These are phyloP conservation scores for Montifringilla adamsi DNA, from an alignment of 2,113 vertebrate genomes.

Conservation along the genomic window DNA sequence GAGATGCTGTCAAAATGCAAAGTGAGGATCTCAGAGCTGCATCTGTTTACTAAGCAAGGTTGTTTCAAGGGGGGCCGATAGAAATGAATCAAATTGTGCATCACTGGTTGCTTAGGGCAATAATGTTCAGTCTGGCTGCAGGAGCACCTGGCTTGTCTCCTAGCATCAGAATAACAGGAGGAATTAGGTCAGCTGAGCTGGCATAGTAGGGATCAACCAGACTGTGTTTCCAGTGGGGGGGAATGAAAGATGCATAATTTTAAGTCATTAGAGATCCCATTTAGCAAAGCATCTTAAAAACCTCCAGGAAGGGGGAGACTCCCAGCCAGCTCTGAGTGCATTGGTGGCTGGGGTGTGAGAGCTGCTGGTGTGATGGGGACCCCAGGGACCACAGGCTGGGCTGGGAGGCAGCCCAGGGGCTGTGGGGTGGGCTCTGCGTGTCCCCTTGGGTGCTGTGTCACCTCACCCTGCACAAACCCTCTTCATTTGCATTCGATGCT, in stretches of 20 bases:
- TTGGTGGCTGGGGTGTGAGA: background rate
- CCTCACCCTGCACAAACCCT: fast-evolving
- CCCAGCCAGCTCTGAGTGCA: fast-evolving
- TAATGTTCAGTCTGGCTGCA: conserved; percentile 15
- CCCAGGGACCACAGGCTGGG: fast-evolving
- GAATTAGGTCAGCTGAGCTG: conserved; percentile 66
- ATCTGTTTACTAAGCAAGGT: background rate
- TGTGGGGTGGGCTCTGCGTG: background rate
- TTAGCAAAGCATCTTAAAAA: background rate
- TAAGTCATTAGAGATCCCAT: background rate
- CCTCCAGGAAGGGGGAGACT: background rate
- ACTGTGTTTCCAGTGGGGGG: background rate
- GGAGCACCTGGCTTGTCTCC: conserved; percentile 55
- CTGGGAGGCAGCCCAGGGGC: background rate
- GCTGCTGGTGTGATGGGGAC: background rate
- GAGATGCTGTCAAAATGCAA: background rate
- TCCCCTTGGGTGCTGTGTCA: fast-evolving
- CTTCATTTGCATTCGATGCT: background rate
- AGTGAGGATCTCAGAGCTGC: background rate
- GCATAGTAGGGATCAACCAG: conserved; percentile 7
- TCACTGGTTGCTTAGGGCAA: background rate
- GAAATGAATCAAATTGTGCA: background rate
- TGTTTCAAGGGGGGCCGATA: background rate
- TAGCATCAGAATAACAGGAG: conserved; percentile 31
- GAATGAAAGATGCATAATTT: background rate